Percentiles rank a stretch among this genome's conserved stretches.
Evolutionary conservation across 1,140 invertebrate genomes (phyloP).

Genomic region (Megathymus violae): DNA sequence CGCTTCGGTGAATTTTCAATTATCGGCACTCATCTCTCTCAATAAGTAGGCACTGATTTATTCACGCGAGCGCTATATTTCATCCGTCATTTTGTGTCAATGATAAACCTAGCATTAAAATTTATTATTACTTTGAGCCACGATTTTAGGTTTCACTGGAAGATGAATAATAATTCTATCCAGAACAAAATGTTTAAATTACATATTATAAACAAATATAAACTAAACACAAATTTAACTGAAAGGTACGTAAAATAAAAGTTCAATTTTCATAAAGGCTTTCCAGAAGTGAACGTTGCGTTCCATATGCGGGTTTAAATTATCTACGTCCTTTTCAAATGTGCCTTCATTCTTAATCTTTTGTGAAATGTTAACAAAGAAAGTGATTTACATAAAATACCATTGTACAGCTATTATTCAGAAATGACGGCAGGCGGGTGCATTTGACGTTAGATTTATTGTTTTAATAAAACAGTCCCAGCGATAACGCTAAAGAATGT

Average conservation of each 20-base stretch:
- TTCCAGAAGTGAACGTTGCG: neutral
- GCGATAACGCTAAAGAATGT: constrained; percentile 65
- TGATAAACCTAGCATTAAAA: neutral
- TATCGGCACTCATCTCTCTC: constrained; percentile 46
- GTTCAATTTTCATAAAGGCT: neutral
- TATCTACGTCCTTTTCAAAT: constrained; percentile 4
- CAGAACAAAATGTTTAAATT: too few species aligned
- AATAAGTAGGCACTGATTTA: constrained; percentile 43
- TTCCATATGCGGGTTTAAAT: constrained; percentile 1
- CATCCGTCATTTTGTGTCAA: constrained; percentile 9
- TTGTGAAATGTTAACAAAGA: constrained; percentile 36
- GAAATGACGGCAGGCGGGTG: constrained; percentile 66
- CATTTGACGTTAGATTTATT: constrained; percentile 78
- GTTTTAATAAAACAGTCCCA: constrained; percentile 77
- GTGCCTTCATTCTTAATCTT: constrained; percentile 14
- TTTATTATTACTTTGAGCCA: constrained; percentile 2
- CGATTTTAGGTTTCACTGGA: neutral
- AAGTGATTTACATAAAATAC: constrained; percentile 71
- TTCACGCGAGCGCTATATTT: constrained; percentile 30
- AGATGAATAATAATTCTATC: constrained; percentile 7
- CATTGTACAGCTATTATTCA: constrained; percentile 67
- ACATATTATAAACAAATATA: too few species aligned
- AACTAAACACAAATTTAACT: too few species aligned
- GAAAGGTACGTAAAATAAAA: neutral
- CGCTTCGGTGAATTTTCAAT: constrained; percentile 50